Base-by-base conservation (phyloP, 1,140 invertebrate genomes). In the Mycetomoellerius zeteki region DNA sequence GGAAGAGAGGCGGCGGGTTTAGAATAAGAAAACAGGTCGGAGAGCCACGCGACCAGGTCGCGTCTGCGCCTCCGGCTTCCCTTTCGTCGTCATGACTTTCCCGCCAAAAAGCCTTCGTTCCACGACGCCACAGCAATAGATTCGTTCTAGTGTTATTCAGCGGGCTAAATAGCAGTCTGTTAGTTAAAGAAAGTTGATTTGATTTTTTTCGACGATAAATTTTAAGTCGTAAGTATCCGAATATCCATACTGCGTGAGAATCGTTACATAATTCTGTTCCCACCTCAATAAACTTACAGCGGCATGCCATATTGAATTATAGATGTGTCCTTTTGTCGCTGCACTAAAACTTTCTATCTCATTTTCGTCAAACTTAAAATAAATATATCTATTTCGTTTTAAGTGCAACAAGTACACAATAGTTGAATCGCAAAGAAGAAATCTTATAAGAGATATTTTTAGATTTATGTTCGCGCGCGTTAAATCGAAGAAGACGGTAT, bases 1-100 rank as follows among this genome's bases (percentile, higher is more conserved):
- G 78, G 85, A 88, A 91, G 88, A 54, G 14, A 90, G 67, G 69
- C 82, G 89, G 80, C 88, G 89, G 82, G 86, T 89, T 84, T 91
- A 92, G 90, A 93, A 93, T 91, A 92, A 92, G 93, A 94, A 93
- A 94, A 94, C 93, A 94, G 93, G 93, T 94, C 94, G 88, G 81
- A 89, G 94, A 89, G 94, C 93, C 94, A 94, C 94, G 93, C 94
- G 93, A 94, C 93, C 82, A 76, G 86, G 87, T 85, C 67, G 65
- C 78, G 87, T 88, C 86, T 85, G 64, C 80, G 91, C 72, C 69
- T 89, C 54, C 65, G 30, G 24, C 88, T 86, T 87, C 78, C 84
- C 86, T 67, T 88, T 60, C 77, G 64, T 86, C 88, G 37, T 65
- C 87, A 50, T 27, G 73, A 58, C 80, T 92, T 95, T 95, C 93